Evolutionary conservation across 2,888 invertebrate species (phyloP).

Genomic region (Lasioglossum pauxillum): DNA sequence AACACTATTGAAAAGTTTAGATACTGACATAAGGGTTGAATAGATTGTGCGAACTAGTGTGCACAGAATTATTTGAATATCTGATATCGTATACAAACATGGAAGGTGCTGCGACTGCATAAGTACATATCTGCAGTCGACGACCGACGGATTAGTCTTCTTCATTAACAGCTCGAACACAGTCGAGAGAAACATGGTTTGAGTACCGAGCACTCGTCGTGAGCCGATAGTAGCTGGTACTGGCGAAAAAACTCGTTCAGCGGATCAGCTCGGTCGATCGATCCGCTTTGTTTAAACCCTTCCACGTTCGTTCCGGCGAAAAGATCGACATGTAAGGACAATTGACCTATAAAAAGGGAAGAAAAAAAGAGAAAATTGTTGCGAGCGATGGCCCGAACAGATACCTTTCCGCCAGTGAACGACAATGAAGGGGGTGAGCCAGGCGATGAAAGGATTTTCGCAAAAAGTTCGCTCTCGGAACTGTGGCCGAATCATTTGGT

Average conservation of each 20-base stretch:
- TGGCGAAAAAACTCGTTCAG: background rate
- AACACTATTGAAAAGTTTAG: no score
- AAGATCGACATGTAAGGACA: background rate
- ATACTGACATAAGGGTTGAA: no score
- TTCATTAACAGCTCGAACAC: background rate
- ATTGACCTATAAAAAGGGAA: background rate
- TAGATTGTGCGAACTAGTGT: no score
- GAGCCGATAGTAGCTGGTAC: no score
- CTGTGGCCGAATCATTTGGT: constrained; percentile 74
- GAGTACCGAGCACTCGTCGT: background rate
- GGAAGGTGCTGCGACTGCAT: background rate
- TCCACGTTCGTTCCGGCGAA: background rate
- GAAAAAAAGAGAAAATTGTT: constrained; percentile 58
- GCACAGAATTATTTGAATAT: no score
- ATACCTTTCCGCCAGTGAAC: constrained; percentile 42
- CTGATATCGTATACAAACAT: no score
- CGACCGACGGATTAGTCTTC: background rate
- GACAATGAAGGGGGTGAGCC: constrained; percentile 36
- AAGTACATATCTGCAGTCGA: background rate
- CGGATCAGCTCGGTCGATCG: background rate
- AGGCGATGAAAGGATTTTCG: constrained; percentile 73
- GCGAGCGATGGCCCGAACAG: constrained; percentile 59
- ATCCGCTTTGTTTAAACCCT: background rate
- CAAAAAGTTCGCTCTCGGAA: constrained; percentile 66
- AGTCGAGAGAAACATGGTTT: background rate